These are phyloP conservation scores for Oscheius sp. DNA, from an alignment of 2,888 invertebrate species.

Conservation along the genomic window DNA sequence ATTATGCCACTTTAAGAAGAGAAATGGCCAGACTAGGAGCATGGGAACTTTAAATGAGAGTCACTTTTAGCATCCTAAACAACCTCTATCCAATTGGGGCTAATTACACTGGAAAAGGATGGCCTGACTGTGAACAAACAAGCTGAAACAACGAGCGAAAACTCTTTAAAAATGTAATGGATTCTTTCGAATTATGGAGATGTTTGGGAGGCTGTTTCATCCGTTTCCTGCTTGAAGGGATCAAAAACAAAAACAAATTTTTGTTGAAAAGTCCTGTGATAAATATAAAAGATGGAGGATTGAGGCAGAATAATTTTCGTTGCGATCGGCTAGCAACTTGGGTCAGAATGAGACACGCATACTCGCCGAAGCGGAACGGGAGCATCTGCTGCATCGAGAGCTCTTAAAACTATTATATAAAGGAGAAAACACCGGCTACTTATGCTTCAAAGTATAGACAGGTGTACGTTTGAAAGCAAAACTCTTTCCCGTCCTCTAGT, in stretches of 20 bases:
- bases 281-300: background rate
- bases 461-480: too few relatives aligned
- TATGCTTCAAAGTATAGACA: background rate
- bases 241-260: background rate
- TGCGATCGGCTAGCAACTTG: conserved; percentile 6
- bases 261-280: background rate
- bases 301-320: conserved; percentile 2
- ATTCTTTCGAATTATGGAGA: too few relatives aligned
- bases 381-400: background rate
- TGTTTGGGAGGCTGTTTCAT: too few relatives aligned
- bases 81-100: background rate
- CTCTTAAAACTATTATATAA: background rate
- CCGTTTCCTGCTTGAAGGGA: background rate
- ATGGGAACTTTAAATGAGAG: too few relatives aligned
- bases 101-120: background rate
- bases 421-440: background rate
- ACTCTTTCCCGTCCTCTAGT: background rate
- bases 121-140: background rate
- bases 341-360: conserved; percentile 16
- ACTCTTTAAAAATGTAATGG: too few relatives aligned
- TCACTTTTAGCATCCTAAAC: too few relatives aligned
- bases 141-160: too few relatives aligned
- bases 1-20: too few relatives aligned
- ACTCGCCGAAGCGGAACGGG: conserved; percentile 9
- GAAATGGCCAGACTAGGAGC: too few relatives aligned